phyloP scores from a whole-genome alignment of 2,888 invertebrate genomes.

The Escarpia spicata region DNA sequence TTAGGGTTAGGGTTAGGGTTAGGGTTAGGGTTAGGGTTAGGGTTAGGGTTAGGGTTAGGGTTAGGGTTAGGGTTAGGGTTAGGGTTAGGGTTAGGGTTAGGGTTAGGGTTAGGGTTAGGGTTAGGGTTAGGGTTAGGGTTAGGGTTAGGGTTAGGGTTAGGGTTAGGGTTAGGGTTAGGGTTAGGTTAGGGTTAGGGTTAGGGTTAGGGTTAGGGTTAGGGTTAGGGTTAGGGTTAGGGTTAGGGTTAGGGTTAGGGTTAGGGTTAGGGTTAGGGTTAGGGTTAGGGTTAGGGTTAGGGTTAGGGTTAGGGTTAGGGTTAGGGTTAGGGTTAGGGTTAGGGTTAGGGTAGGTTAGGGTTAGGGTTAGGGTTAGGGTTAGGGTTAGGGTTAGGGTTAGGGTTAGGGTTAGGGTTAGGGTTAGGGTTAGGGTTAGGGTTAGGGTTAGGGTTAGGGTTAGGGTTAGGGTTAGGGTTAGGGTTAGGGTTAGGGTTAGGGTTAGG shows the following conservation, averaged over 20 bases:
- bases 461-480: conserved; percentile 24
- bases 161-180: conserved; percentile 38
- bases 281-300: not conserved
- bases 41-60: not conserved
- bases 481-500: conserved; percentile 43
- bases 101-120: conserved; percentile 31
- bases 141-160: too few species aligned
- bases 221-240: conserved; percentile 32
- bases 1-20: conserved; percentile 22
- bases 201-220: conserved; percentile 34
- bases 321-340: conserved; percentile 26
- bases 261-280: conserved; percentile 23
- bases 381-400: conserved; percentile 32
- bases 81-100: conserved; percentile 24
- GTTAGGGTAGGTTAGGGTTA: conserved; percentile 24
- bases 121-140: conserved; percentile 37
- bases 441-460: conserved; percentile 34
- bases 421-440: conserved; percentile 37
- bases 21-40: conserved; percentile 14
- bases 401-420: conserved; percentile 35
- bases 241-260: not conserved
- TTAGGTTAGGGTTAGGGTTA: conserved; percentile 37
- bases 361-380: conserved; percentile 37
- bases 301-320: conserved; percentile 43
- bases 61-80: conserved; percentile 35